These are phyloP conservation scores for Protobothrops flavoviridis DNA, from an alignment of 2,113 vertebrate species.

Conservation along the genomic window DNA sequence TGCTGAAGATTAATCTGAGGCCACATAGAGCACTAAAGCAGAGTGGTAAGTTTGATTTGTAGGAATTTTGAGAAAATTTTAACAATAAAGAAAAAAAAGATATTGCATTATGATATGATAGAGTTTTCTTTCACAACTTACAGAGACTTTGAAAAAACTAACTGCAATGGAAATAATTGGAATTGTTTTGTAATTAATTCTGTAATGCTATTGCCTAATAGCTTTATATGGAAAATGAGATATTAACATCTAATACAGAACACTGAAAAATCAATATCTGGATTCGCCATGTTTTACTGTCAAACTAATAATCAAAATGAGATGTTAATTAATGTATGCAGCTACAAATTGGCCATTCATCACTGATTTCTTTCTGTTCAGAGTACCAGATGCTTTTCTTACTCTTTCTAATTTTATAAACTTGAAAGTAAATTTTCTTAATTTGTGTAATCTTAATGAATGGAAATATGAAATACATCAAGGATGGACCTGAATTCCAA, in stretches of 20 bases:
- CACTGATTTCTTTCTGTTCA: neutral
- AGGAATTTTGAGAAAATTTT: conserved; percentile 41
- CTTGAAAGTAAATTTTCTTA: neutral
- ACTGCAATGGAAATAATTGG: neutral
- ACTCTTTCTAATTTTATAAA: conserved; percentile 6
- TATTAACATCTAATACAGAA: neutral
- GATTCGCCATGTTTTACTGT: neutral
- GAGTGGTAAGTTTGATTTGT: conserved; percentile 44
- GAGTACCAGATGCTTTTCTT: conserved; percentile 5
- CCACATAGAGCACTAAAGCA: conserved; percentile 45
- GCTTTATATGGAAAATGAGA: neutral
- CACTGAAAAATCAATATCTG: neutral
- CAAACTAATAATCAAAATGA: conserved; percentile 1
- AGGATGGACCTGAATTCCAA: neutral
- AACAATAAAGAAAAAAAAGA: conserved; percentile 32
- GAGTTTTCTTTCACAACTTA: conserved; percentile 5
- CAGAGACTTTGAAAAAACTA: conserved; percentile 9
- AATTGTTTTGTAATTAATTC: neutral
- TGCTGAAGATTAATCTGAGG: conserved; percentile 59
- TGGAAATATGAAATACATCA: neutral
- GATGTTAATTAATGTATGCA: conserved; percentile 27
- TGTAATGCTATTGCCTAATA: conserved; percentile 3
- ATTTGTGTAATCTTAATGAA: conserved; percentile 2
- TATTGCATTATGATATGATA: conserved; percentile 7
- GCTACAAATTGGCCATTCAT: conserved; percentile 23